Evolutionary conservation across 1,140 invertebrate genomes (phyloP).

Genomic region (Orius insidiosus): DNA sequence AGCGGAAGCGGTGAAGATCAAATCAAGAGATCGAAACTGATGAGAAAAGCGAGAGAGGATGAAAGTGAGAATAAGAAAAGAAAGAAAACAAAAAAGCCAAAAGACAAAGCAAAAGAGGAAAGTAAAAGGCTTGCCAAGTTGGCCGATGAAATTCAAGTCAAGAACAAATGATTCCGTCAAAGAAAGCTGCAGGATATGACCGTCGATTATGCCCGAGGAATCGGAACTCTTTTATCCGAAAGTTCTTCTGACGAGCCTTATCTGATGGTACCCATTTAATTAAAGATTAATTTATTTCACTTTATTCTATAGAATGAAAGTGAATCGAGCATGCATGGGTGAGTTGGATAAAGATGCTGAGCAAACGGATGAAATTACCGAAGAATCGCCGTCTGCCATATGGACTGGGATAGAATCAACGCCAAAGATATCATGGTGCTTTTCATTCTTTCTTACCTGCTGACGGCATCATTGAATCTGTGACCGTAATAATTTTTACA

Average conservation of each 20-base stretch:
- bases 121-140: slow-evolving; percentile 19
- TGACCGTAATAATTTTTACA: slow-evolving; percentile 37
- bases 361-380: slow-evolving; percentile 54
- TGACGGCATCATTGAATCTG: slow-evolving; percentile 54
- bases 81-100: slow-evolving; percentile 19
- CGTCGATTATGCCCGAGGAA: slow-evolving; percentile 79
- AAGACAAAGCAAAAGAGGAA: slow-evolving; percentile 22
- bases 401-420: slow-evolving; percentile 94
- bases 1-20: slow-evolving; percentile 23
- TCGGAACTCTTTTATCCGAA: slow-evolving; percentile 45
- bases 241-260: slow-evolving; percentile 59
- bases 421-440: slow-evolving; percentile 79
- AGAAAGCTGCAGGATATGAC: slow-evolving; percentile 45
- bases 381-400: slow-evolving; percentile 83
- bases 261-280: slow-evolving; percentile 28
- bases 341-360: slow-evolving; percentile 83
- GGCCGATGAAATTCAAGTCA: slow-evolving; percentile 22
- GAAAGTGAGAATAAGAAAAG: slow-evolving; percentile 20
- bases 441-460: slow-evolving; percentile 75
- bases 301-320: slow-evolving; percentile 32
- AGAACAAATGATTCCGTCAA: slow-evolving; percentile 37
- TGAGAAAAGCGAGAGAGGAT: slow-evolving; percentile 20
- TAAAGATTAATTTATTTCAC: slow-evolving; percentile 6
- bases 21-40: slow-evolving; percentile 17
- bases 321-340: slow-evolving; percentile 54